phyloP scores from a whole-genome alignment of 2,888 invertebrate species.

The Lathronympha strigana region DNA sequence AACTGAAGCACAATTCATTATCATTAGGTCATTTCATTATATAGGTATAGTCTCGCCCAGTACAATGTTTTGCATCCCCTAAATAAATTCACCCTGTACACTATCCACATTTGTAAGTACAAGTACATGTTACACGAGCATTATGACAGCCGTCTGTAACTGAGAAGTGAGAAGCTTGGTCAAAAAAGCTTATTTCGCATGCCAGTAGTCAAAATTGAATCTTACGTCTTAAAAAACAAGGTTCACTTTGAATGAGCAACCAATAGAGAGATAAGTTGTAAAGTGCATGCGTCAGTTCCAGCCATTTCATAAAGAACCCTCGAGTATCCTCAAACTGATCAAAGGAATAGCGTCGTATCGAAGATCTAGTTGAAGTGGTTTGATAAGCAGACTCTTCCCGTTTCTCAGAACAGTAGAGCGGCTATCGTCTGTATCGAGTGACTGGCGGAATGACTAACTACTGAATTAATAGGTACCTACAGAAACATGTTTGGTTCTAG shows the following conservation, averaged over 20 bases:
- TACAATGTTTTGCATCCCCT: neutral
- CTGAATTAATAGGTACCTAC: too few species aligned
- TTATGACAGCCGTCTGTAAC: constrained; percentile 15
- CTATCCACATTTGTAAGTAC: neutral
- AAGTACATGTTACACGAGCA: neutral
- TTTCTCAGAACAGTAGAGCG: constrained; percentile 33
- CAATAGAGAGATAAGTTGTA: neutral
- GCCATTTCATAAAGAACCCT: constrained; percentile 16
- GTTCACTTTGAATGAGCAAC: neutral
- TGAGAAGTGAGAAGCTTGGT: neutral
- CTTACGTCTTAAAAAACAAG: neutral
- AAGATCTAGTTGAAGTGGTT: constrained; percentile 22
- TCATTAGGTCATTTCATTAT: too few species aligned
- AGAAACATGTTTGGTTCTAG: constrained; percentile 12
- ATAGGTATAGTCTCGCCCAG: too few species aligned
- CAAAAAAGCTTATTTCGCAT: neutral
- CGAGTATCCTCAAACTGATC: neutral
- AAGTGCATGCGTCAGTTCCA: neutral
- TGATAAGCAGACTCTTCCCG: constrained; percentile 33
- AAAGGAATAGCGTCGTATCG: constrained; percentile 9
- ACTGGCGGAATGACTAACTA: constrained; percentile 31
- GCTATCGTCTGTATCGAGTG: constrained; percentile 30
- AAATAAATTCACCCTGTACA: neutral
- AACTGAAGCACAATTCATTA: neutral
- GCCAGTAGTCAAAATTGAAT: neutral